Evolutionary conservation across 2,888 invertebrate species (phyloP).

Genomic region (Cosmia trapezina): DNA sequence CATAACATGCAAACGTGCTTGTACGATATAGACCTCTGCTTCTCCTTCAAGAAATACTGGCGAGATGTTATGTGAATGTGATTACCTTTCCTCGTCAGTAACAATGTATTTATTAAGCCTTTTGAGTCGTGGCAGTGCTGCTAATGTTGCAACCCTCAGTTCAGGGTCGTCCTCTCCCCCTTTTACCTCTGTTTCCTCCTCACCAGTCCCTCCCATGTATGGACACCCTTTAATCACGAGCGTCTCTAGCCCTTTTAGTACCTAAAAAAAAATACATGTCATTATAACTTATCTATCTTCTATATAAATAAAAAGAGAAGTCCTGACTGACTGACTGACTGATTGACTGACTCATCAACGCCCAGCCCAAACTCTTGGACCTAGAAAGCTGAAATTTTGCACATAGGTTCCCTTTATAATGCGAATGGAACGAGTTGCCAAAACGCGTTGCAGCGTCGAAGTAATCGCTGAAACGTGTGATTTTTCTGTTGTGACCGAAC

Average conservation of each 20-base stretch:
- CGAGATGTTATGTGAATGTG: background rate
- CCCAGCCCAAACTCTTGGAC: too few species aligned
- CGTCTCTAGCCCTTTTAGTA: constrained; percentile 85
- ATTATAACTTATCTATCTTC: background rate
- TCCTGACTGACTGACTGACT: too few species aligned
- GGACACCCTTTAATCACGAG: constrained; percentile 90
- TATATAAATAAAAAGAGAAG: too few species aligned
- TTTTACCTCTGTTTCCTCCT: constrained; percentile 76
- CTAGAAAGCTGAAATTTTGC: too few species aligned
- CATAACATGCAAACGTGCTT: background rate
- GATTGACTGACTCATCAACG: too few species aligned
- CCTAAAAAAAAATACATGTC: constrained; percentile 63
- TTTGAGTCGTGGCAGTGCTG: constrained; percentile 88
- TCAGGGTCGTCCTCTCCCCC: constrained; percentile 81
- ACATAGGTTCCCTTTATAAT: too few species aligned
- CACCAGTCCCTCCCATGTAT: constrained; percentile 86
- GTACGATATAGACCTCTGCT: background rate
- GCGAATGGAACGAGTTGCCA: too few species aligned
- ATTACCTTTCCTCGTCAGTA: constrained; percentile 86
- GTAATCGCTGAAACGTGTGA: too few species aligned
- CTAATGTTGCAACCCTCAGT: constrained; percentile 86
- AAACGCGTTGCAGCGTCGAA: too few species aligned
- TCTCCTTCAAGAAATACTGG: background rate
- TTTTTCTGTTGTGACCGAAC: too few species aligned
- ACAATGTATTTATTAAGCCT: constrained; percentile 89